Base-by-base conservation (phyloP, 1,140 invertebrate species). In the Amphibalanus amphitrite region DNA sequence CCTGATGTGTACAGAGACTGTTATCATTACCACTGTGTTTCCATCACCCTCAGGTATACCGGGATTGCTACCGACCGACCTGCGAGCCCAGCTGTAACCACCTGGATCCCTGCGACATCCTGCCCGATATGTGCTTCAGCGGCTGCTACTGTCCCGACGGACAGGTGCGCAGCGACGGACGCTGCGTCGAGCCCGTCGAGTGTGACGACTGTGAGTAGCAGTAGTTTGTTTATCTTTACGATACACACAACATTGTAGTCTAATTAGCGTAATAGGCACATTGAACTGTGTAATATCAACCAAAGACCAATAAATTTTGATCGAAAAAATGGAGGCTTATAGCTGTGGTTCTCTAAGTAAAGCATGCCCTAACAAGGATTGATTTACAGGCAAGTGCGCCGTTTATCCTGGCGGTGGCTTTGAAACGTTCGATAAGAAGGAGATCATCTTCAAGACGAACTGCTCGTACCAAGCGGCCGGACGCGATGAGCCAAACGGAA, bases 351-450 rank as follows among this genome's bases (percentile, higher is more conserved):
- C n/a, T n/a, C n/a, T n/a, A n/a, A n/a, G n/a, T n/a, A n/a, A n/a
- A n/a, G n/a, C n/a, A n/a, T n/a, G n/a, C n/a, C n/a, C n/a, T n/a
- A n/a, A n/a, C n/a, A n/a, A n/a, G n/a, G n/a, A n/a, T n/a, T n/a
- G n/a, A n/a, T n/a, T 38, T 38, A 1, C 85, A 69, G 88, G 86
- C n/a, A 82, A 88, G 15, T 94, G 91, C 79, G 85, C 84, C 29
- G 85, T 87, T 8, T 93, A 90, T 89, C 90, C 91, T 8, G 90
- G 92, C 76, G 91, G 90, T 0, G 92, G 95, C 79, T 90, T 91
- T 77, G 87, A 86, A 73, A 92, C 89, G 0, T 95, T 92, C 77
- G 93, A 95, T 81, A 88, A 88, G 0, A 84, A 84, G 28, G 82
- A 85, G 15, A 94, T 86, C 78, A 89, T 93, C 77, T 95, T 94